Percentiles rank a stretch among this genome's conserved stretches.
These are phyloP conservation scores for Ictalurus furcatus DNA, from an alignment of 2,113 vertebrate species.

Conservation along the genomic window DNA sequence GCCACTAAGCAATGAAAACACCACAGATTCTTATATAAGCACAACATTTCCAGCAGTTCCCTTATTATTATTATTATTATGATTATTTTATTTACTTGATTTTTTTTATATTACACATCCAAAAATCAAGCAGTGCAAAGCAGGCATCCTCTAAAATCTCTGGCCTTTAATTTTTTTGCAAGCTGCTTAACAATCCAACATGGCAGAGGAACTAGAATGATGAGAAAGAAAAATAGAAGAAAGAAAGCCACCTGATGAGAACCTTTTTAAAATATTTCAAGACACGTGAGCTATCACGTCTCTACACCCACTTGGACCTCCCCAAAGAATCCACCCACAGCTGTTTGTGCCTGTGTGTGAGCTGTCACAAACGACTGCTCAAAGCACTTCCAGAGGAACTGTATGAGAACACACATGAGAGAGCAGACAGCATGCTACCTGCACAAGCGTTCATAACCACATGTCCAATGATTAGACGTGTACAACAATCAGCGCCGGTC, in stretches of 20 bases:
- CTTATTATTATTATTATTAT: neutral
- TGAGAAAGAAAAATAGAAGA: constrained; percentile 1
- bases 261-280: neutral
- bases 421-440: neutral
- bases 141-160: neutral
- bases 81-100: neutral
- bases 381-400: constrained; percentile 16
- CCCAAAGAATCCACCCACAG: constrained; percentile 65
- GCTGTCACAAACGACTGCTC: constrained; percentile 19
- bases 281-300: neutral
- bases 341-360: constrained; percentile 65
- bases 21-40: neutral
- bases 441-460: neutral
- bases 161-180: neutral
- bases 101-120: neutral
- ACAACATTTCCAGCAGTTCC: neutral
- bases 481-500: neutral
- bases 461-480: neutral
- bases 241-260: constrained; percentile 41
- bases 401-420: neutral
- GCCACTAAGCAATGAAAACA: neutral
- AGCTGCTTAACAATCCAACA: constrained; percentile 54
- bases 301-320: constrained; percentile 35
- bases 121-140: neutral
- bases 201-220: neutral